Evolutionary conservation across 2,888 invertebrate genomes (phyloP).

Genomic region (Chymomyza procnemis): DNA sequence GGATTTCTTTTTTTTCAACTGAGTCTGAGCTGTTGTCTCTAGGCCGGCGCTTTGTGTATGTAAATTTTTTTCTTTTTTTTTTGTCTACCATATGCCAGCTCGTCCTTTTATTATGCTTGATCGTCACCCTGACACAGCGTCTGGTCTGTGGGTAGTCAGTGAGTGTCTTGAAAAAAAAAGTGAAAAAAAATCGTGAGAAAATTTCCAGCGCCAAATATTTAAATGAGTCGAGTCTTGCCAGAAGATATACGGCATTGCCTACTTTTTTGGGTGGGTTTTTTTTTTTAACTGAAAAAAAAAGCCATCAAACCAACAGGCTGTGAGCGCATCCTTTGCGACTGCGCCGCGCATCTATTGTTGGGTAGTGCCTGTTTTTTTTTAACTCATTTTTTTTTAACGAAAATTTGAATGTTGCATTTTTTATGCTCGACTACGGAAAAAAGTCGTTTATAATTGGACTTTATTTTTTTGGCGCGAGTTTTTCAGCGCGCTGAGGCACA

Average conservation of each 20-base stretch:
- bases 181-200: conserved; percentile 66
- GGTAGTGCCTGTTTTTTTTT: conserved; percentile 56
- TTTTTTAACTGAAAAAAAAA: conserved; percentile 30
- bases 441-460: conserved; percentile 68
- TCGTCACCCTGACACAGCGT: conserved; percentile 57
- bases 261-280: conserved; percentile 54
- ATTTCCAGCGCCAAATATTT: conserved; percentile 64
- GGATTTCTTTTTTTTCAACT: conserved; percentile 65
- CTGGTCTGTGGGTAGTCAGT: conserved; percentile 57
- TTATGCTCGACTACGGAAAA: conserved; percentile 63
- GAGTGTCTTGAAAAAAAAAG: not conserved
- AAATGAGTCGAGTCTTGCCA: conserved; percentile 59
- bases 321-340: conserved; percentile 58
- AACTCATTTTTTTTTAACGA: conserved; percentile 47
- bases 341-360: conserved; percentile 30
- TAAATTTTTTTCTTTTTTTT: conserved; percentile 34
- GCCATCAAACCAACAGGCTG: conserved; percentile 52
- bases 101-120: conserved; percentile 52
- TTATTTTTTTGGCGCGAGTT: conserved; percentile 36
- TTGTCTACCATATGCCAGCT: not conserved
- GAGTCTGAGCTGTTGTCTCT: conserved; percentile 22
- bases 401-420: conserved; percentile 44
- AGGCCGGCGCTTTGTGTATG: conserved; percentile 23
- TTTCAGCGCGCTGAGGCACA: conserved; percentile 29
- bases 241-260: conserved; percentile 57